Percentiles rank a stretch among this genome's conserved stretches.
Conservation (phyloP, 1,140 invertebrate species). For the Leptinotarsa undecemlineata region DNA sequence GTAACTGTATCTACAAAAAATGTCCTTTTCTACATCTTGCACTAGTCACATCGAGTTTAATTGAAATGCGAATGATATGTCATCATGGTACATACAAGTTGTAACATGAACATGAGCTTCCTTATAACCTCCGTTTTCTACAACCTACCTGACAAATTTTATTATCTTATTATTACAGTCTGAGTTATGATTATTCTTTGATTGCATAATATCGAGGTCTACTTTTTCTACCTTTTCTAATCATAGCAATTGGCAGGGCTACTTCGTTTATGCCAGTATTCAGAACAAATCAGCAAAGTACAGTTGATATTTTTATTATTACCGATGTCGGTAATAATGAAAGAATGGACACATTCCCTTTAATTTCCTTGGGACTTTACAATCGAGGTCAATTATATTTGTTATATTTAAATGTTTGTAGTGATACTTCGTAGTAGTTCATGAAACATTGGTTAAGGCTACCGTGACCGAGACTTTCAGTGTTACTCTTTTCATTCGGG, state of each 20-base stretch:
- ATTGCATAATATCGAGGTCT: conserved; percentile 21
- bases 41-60: background rate
- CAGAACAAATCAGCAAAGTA: too few relatives aligned
- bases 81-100: conserved; percentile 16
- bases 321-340: too few relatives aligned
- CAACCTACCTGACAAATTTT: conserved; percentile 39
- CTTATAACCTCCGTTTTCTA: conserved; percentile 33
- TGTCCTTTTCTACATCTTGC: conserved; percentile 25
- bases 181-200: conserved; percentile 38
- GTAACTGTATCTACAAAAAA: conserved; percentile 25
- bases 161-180: conserved; percentile 49
- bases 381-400: too few relatives aligned
- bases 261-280: background rate
- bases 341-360: too few relatives aligned
- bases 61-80: conserved; percentile 23
- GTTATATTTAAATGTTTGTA: too few relatives aligned
- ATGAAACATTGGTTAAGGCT: too few relatives aligned
- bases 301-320: too few relatives aligned
- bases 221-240: conserved; percentile 22
- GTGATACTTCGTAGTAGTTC: too few relatives aligned
- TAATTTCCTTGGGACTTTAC: too few relatives aligned
- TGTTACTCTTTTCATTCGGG: too few relatives aligned
- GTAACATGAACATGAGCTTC: conserved; percentile 35
- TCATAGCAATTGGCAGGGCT: conserved; percentile 22
- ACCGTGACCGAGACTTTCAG: too few relatives aligned